These are phyloP conservation scores for Alauda arvensis DNA, from an alignment of 2,797 vertebrate species.

Conservation along the genomic window DNA sequence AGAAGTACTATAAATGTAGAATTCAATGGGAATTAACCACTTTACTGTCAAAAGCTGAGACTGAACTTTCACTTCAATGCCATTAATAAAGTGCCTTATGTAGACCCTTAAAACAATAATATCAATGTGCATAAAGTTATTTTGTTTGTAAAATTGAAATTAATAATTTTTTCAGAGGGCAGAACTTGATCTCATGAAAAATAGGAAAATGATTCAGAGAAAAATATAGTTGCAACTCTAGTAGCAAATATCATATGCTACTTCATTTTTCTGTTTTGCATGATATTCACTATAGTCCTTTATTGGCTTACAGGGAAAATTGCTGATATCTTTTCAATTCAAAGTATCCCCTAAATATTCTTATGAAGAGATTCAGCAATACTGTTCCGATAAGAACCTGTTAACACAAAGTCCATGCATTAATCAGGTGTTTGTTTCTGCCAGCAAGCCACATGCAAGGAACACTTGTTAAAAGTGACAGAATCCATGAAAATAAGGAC, in stretches of 20 bases:
- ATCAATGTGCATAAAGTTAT: not conserved
- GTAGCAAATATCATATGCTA: not conserved
- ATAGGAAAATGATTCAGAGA: not conserved
- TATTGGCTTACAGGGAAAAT: not conserved
- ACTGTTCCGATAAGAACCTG: not conserved
- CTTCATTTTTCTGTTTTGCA: not conserved
- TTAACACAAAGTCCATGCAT: not conserved
- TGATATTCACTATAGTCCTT: not conserved
- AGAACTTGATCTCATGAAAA: not conserved
- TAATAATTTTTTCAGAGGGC: not conserved
- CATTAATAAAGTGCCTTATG: conserved; percentile 8
- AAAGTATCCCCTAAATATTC: conserved; percentile 17
- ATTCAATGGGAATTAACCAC: conserved; percentile 53
- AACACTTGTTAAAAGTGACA: not conserved
- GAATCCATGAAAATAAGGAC: not conserved
- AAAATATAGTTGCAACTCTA: not conserved
- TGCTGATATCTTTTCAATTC: not conserved
- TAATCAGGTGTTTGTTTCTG: not conserved
- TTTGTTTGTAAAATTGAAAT: conserved; percentile 1
- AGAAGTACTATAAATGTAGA: conserved; percentile 45
- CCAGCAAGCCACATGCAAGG: not conserved
- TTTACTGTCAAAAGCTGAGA: conserved; percentile 54
- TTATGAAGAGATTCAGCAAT: not conserved
- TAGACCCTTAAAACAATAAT: not conserved
- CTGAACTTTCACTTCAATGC: not conserved